Evolutionary conservation across 2,113 vertebrate species (phyloP), one percentile per base, ranked within the genome.

Genomic region (Arothron firmamentum): DNA sequence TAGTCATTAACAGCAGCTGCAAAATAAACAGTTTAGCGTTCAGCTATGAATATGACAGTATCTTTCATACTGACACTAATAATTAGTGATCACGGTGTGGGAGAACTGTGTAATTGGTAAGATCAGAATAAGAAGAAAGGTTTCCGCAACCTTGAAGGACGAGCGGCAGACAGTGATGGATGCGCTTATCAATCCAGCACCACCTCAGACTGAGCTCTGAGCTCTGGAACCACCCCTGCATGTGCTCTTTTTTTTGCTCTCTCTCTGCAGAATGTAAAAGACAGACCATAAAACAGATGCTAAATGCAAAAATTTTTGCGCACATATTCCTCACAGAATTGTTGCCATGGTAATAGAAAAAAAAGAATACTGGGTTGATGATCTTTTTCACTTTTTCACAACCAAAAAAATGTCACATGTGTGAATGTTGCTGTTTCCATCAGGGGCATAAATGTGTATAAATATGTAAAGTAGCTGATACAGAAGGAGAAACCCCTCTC

Each of bases 131-230:
- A 38, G 1, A 38, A 38, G 1, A 62, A 56, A 77, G 71, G 56
- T 65, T 72, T 69, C 67, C 64, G 20, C 69, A 54, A 70, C 62
- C 48, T 54, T 21, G 18, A 2, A 52, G 76, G 64, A 80, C 81
- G 60, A 75, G 45, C 59, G 47, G 18, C 60, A 53, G 56, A 57
- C 53, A 55, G 55, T 52, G 2, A 49, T 5, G 63, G 66, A 34
- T 64, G 25, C 43, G 5, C 43, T 53, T 75, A 71, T 48, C 45
- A 46, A 74, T 80, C 67, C 59, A 75, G n/a, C 34, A 25, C 38
- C 48, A 60, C 51, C 38, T 59, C 48, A 48, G 6, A 28, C 19
- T 20, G 51, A 34, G 20, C 49, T 63, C 48, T 19, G 41, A 42
- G 45, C 12, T 17, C 15, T n/a, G 6, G 15, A 6, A 17, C 0